Conservation (phyloP, 2,797 vertebrate genomes). For the Ceyx erithaca region DNA sequence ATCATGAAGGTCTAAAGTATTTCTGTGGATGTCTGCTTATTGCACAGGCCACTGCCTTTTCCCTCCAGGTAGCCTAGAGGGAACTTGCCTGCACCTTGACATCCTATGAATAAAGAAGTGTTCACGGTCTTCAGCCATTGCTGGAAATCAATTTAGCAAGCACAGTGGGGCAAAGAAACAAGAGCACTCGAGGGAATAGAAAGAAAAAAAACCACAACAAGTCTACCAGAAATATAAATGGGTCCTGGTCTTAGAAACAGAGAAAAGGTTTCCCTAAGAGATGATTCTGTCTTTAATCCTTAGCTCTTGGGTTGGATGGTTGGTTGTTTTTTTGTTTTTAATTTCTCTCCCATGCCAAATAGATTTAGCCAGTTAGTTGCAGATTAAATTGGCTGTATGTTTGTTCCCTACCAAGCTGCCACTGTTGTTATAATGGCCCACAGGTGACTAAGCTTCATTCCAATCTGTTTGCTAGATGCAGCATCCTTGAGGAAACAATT, state of each 20-base stretch:
- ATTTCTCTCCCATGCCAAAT: neutral
- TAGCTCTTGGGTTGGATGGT: neutral
- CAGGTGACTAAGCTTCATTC: constrained; percentile 38
- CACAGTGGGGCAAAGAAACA: neutral
- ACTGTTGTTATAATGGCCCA: constrained; percentile 6
- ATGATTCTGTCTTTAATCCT: neutral
- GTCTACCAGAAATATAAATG: neutral
- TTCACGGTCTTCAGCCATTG: neutral
- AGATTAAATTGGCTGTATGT: constrained; percentile 23
- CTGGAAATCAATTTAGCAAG: neutral
- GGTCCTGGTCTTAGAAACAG: neutral
- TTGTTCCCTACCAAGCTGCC: neutral
- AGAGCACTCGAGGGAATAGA: neutral
- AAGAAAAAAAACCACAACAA: neutral
- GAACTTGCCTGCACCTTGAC: neutral
- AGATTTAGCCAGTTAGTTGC: neutral
- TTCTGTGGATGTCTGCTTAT: constrained; percentile 5
- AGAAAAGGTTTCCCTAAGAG: neutral
- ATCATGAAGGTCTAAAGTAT: neutral
- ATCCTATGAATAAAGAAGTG: constrained; percentile 1
- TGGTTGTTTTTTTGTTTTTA: neutral
- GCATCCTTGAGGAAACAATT: constrained; percentile 10
- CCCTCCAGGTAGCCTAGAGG: constrained; percentile 44
- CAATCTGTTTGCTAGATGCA: constrained; percentile 25
- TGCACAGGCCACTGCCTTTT: constrained; percentile 41